Percentiles rank a stretch among this genome's conserved stretches.
phyloP scores from a whole-genome alignment of 2,113 vertebrate species.

The Ceyx margarethae region DNA sequence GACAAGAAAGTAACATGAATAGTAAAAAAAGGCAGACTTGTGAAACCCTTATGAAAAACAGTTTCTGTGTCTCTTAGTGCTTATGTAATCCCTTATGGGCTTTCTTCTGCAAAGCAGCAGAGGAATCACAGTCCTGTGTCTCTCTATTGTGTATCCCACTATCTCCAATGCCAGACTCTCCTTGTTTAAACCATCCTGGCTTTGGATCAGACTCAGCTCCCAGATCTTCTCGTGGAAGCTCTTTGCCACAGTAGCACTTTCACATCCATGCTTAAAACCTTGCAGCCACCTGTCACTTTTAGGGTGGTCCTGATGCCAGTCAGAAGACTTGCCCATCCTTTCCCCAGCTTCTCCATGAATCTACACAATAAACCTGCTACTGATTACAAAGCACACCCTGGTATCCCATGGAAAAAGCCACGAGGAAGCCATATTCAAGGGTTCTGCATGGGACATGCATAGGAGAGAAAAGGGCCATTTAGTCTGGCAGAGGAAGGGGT shows the following conservation, averaged over 20 bases:
- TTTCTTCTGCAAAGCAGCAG: background rate
- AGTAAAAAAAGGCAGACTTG: background rate
- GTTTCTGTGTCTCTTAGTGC: background rate
- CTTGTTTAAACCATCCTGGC: background rate
- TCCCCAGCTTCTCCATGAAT: background rate
- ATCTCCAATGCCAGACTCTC: background rate
- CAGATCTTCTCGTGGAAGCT: background rate
- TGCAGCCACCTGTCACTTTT: background rate
- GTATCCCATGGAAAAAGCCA: background rate
- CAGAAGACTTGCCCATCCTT: background rate
- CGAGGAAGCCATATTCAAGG: rapidly evolving
- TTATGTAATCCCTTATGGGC: rapidly evolving
- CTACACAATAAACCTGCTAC: background rate
- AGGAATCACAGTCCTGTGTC: background rate
- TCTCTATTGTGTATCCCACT: background rate
- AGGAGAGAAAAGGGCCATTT: background rate
- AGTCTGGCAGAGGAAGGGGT: rapidly evolving
- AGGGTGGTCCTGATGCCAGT: background rate
- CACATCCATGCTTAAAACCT: background rate
- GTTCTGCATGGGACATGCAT: background rate
- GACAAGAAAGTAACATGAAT: background rate
- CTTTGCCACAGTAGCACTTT: background rate
- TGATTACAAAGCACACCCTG: background rate
- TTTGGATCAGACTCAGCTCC: background rate
- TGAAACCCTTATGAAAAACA: background rate